A percentile compares a stretch with the other conserved stretches of the same genome.
Evolutionary conservation across 2,113 vertebrate genomes (phyloP).

Genomic region (Cavia porcellus): DNA sequence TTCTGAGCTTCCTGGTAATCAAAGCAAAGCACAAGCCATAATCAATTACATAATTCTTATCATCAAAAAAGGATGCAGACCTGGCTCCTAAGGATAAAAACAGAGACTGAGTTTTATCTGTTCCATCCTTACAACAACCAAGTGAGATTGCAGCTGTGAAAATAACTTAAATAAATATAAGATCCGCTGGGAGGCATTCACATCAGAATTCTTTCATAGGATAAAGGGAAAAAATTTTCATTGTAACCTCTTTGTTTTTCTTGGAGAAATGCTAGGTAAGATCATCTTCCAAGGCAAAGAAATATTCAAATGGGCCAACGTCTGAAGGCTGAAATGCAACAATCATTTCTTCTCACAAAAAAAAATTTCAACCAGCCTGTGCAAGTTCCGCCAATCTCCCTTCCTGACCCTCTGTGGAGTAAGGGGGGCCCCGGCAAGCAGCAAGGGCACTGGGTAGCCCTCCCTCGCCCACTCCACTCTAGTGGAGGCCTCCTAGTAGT

Average conservation of each 20-base stretch:
- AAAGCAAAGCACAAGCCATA: neutral
- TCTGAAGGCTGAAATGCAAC: conserved; percentile 16
- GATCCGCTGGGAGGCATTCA: neutral
- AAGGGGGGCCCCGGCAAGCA: neutral
- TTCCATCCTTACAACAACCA: neutral
- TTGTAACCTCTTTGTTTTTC: neutral
- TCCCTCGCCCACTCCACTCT: neutral
- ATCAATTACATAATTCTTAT: neutral
- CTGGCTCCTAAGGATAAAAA: neutral
- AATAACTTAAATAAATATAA: conserved; percentile 44
- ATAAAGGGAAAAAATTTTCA: conserved; percentile 19
- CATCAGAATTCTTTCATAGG: neutral
- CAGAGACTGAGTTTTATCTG: neutral
- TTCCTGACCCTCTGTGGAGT: neutral
- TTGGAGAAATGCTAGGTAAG: conserved; percentile 34
- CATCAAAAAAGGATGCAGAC: neutral
- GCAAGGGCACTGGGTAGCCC: neutral
- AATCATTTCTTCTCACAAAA: neutral
- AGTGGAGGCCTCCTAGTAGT: neutral
- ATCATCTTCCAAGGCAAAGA: conserved; percentile 41
- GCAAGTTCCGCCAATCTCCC: neutral
- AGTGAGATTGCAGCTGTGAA: neutral
- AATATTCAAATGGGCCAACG: neutral
- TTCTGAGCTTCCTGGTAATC: neutral
- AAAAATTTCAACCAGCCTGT: neutral